Evolutionary conservation across 2,113 vertebrate genomes (phyloP), one percentile per base, ranked within the genome.

Genomic region (Takifugu bimaculatus): DNA sequence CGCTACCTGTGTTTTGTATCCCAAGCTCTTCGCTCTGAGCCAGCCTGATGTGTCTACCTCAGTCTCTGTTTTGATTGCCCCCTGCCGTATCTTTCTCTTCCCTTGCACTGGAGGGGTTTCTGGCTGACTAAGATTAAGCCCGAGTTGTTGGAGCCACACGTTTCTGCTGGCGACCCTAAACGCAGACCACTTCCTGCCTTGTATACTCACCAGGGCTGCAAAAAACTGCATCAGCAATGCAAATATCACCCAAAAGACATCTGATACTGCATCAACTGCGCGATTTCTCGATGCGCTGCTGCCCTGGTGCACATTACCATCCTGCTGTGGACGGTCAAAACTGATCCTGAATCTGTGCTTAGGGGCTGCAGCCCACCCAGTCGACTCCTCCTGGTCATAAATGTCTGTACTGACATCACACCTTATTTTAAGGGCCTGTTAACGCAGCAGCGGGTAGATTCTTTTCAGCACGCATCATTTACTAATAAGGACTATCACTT

Each of bases 11-110:
- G 73, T 88, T 55, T 7, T 83, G 73, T 80, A 80, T 88, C 80
- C 77, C 70, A 69, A 88, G 85, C 84, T 84, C 84, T 69, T 13
- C 78, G 80, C 63, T 88, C 60, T 85, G 87, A 91, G 88, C 87
- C 84, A 85, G 73, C 81, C 77, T 57, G 88, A 81, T 90, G 73
- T 88, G 88, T 94, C 94, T 98, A 95, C 95, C 95, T 98, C 94
- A 92, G 89, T 90, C 81, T 89, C 80, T 81, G 79, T 82, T 79
- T 80, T 68, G 83, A 85, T 76, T 63, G 66, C 77, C 78, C 81
- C 74, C 71, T 64, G 78, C 78, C 86, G 65, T 83, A 87, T 65
- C 59, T 59, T 72, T 69, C 66, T 72, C 75, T 82, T 82, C 88
- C 81, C 70, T 70, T 69, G 76, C 72, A 64, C 68, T 76, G 77